Evolutionary conservation across 2,797 vertebrate species (phyloP).

Genomic region (Danio albolineatus): DNA sequence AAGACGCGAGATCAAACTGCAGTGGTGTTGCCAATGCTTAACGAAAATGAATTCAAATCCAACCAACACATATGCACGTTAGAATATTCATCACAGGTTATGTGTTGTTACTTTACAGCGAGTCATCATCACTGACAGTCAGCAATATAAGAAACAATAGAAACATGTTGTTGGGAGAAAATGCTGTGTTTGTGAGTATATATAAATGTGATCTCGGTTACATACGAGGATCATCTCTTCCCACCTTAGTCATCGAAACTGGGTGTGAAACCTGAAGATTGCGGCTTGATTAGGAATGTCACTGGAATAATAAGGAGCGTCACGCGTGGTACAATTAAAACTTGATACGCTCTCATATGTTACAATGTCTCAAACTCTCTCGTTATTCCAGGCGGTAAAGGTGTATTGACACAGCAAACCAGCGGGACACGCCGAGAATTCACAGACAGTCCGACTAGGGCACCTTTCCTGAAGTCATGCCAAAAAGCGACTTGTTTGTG

Average conservation of each 20-base stretch:
- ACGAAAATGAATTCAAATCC: neutral
- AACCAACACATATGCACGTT: neutral
- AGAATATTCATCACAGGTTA: neutral
- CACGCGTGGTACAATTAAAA: neutral
- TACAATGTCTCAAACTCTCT: conserved; percentile 48
- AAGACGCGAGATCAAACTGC: neutral
- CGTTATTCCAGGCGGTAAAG: conserved; percentile 69
- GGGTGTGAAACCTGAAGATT: conserved; percentile 71
- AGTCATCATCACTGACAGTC: conserved; percentile 3
- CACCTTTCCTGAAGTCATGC: conserved; percentile 67
- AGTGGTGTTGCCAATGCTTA: neutral
- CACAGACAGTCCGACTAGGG: conserved; percentile 66
- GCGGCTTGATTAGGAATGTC: conserved; percentile 2
- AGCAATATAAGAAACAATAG: neutral
- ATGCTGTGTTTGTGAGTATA: neutral
- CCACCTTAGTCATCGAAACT: conserved; percentile 60
- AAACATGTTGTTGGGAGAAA: neutral
- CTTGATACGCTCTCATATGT: neutral
- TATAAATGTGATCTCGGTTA: neutral
- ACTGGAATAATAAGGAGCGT: neutral
- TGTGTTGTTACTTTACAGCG: neutral
- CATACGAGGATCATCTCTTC: conserved; percentile 19
- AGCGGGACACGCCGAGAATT: conserved; percentile 54
- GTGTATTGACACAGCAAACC: conserved; percentile 69
- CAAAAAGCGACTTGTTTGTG: conserved; percentile 42